phyloP scores from a whole-genome alignment of 2,113 vertebrate genomes.

The Stictonetta naevosa region DNA sequence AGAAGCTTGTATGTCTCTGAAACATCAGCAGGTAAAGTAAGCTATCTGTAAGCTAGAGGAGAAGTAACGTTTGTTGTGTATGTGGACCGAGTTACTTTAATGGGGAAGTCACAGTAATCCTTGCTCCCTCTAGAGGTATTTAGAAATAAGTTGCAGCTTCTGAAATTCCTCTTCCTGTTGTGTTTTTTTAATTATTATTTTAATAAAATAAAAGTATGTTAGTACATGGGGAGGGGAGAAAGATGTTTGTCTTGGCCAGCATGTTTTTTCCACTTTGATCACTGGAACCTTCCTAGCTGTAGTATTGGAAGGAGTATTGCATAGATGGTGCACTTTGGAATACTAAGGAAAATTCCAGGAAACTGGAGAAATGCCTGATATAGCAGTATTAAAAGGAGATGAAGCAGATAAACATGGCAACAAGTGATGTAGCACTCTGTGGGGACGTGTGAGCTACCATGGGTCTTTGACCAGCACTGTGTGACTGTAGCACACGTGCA shows the following conservation, averaged over 20 bases:
- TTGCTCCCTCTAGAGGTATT: not conserved
- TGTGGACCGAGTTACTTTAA: not conserved
- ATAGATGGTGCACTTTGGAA: not conserved
- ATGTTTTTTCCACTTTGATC: not conserved
- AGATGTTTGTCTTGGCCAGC: not conserved
- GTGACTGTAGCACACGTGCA: rapidly evolving
- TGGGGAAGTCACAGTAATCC: not conserved
- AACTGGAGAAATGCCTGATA: not conserved
- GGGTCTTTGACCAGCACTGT: not conserved
- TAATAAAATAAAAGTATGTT: no score
- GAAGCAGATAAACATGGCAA: not conserved
- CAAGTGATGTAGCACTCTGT: not conserved
- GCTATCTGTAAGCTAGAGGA: not conserved
- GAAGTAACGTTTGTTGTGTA: not conserved
- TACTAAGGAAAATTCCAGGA: not conserved
- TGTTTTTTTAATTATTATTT: not conserved
- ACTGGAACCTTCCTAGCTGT: not conserved
- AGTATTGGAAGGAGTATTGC: not conserved
- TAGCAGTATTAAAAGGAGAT: not conserved
- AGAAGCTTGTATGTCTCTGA: not conserved
- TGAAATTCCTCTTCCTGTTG: not conserved
- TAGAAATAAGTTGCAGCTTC: not conserved
- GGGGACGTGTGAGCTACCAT: not conserved
- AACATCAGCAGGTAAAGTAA: not conserved
- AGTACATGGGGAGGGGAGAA: not conserved